Evolutionary conservation across 2,113 vertebrate genomes (phyloP), one percentile per base, ranked within the genome.

Genomic region (Callaeas wilsoni): DNA sequence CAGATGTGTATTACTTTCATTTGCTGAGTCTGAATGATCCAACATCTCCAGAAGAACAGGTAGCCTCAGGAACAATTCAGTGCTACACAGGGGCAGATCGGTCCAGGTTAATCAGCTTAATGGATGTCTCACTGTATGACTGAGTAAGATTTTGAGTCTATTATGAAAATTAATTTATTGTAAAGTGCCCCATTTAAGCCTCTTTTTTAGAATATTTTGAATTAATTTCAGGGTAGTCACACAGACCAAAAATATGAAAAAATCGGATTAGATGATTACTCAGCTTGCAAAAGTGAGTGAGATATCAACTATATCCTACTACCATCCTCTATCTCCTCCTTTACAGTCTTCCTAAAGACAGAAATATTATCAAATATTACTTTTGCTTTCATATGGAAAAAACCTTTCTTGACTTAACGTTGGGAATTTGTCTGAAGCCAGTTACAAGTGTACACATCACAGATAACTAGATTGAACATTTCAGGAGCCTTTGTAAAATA

Each of bases 31-130:
- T 74, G 33, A 84, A 81, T 50, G 29, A 53, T 49, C 29, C 33
- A 81, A 27, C 7, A 13, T 10, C 42, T 83, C 32, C 55, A 80
- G 67, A 78, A 86, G 16, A 13, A 30, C 20, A 65, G 22, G 5
- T 55, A 86, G 46, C 3, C 16, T 69, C 49, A 73, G 57, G 20
- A 90, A 25, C 13, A 50, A 17, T 73, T 76, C 42, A 20, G 19
- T 50, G 27, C 6, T 83, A 7, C 0, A 0, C 6, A 76, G 3
- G 11, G 39, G 27, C 16, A 93, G 42, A 83, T 49, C 33, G 57
- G 13, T n/a, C 37, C 27, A 22, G 27, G 30, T 49, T 80, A 73
- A 87, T 83, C 37, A 65, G 20, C 17, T 88, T 76, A 39, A 78
- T 52, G 15, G 15, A 44, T 76, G 23, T 64, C 37, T 80, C 1